Percentiles rank a stretch among this genome's conserved stretches.
Conservation (phyloP, 2,888 invertebrate species). For the Xestoiulus laeticollis region DNA sequence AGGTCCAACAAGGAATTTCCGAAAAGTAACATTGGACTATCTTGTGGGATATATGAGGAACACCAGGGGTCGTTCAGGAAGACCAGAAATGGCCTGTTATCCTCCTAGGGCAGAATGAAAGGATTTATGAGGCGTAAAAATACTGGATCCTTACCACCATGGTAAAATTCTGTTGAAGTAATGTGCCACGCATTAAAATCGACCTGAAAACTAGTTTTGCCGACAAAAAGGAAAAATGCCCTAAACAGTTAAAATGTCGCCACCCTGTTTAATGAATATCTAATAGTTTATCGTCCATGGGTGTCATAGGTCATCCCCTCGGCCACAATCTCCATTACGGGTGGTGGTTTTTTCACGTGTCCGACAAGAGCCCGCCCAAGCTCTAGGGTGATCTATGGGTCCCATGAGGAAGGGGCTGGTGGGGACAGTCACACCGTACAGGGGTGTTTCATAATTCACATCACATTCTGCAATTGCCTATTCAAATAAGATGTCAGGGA, state of each 20-base stretch:
- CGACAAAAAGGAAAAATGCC: not conserved
- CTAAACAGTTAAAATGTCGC: not conserved
- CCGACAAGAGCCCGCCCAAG: constrained; percentile 14
- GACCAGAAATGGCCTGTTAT: not conserved
- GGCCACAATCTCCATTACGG: not conserved
- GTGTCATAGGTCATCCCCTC: constrained; percentile 16
- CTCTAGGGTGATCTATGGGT: constrained; percentile 1
- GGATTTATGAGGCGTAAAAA: not conserved
- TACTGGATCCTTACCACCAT: not conserved
- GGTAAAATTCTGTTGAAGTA: not conserved
- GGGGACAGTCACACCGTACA: constrained; percentile 7
- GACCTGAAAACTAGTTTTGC: not conserved
- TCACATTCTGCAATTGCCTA: not conserved
- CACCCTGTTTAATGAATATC: constrained; percentile 19
- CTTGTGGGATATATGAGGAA: not conserved
- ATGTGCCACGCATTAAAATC: not conserved
- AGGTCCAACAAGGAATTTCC: not conserved
- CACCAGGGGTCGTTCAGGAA: not conserved
- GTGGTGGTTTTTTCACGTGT: not conserved
- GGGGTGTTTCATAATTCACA: constrained; percentile 3
- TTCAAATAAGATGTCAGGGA: constrained; percentile 13
- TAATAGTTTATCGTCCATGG: constrained; percentile 18
- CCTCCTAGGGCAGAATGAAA: not conserved
- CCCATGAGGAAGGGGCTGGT: not conserved
- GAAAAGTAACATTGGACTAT: not conserved